These are phyloP conservation scores for Chelon labrosus DNA, from an alignment of 2,797 vertebrate species.

Conservation along the genomic window DNA sequence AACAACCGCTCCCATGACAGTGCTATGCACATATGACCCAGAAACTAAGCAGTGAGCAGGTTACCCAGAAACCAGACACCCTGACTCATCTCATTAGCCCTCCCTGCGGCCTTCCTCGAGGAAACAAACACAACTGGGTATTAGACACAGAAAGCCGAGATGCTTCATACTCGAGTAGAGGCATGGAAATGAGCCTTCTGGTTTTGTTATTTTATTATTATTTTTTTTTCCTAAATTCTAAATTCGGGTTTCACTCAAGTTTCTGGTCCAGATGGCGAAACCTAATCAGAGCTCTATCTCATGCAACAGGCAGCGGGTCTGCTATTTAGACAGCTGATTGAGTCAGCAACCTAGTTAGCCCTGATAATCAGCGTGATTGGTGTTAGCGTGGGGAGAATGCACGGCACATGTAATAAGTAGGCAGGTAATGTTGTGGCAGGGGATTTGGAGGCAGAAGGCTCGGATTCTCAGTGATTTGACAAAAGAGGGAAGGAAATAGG, in stretches of 20 bases:
- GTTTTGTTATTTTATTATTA: slow-evolving; percentile 53
- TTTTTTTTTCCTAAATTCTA: slow-evolving; percentile 69
- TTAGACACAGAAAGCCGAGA: slow-evolving; percentile 42
- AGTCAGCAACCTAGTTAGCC: slow-evolving; percentile 65
- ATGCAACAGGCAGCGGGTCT: slow-evolving; percentile 60
- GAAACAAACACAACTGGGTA: slow-evolving; percentile 53
- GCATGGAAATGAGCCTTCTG: slow-evolving; percentile 54
- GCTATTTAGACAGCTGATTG: slow-evolving; percentile 83
- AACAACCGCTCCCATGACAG: slow-evolving; percentile 64
- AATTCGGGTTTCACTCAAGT: slow-evolving; percentile 57
- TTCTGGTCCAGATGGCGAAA: slow-evolving; percentile 79
- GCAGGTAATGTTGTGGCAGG: slow-evolving; percentile 47
- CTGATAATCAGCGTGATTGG: slow-evolving; percentile 74
- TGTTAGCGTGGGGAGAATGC: slow-evolving; percentile 56
- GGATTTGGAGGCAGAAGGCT: slow-evolving; percentile 35
- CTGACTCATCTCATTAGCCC: slow-evolving; percentile 53
- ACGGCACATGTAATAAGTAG: slow-evolving; percentile 49
- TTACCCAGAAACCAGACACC: slow-evolving; percentile 64
- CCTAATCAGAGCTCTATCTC: slow-evolving; percentile 65
- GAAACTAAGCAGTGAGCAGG: slow-evolving; percentile 40
- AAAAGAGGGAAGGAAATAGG: slow-evolving; percentile 55
- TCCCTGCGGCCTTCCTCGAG: slow-evolving; percentile 34
- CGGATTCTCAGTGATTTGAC: slow-evolving; percentile 54
- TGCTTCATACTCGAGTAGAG: slow-evolving; percentile 31
- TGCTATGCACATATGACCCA: slow-evolving; percentile 5